Conservation (phyloP, 2,797 vertebrate genomes). For the Gallinago nigripennis region DNA sequence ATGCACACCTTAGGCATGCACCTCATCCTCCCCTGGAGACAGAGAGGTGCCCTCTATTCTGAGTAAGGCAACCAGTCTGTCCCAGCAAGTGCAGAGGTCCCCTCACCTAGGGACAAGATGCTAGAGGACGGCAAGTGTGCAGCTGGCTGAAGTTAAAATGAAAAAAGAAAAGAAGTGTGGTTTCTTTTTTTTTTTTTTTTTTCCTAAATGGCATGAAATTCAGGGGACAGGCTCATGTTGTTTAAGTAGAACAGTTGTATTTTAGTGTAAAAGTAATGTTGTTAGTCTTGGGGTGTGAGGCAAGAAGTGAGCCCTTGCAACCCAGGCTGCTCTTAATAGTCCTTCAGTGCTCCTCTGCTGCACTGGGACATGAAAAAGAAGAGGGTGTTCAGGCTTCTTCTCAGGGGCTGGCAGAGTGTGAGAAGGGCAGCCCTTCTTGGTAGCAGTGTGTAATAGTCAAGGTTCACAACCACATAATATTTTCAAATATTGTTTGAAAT, state of each 20-base stretch:
- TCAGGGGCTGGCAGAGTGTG: background rate
- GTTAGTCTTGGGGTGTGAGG: background rate
- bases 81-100: background rate
- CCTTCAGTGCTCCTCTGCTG: background rate
- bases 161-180: background rate
- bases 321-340: background rate
- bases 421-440: background rate
- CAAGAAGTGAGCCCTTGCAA: background rate
- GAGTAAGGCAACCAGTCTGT: background rate
- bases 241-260: background rate
- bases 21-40: background rate
- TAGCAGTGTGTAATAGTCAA: background rate
- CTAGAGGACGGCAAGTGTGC: background rate
- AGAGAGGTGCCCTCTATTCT: background rate
- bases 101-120: fast-evolving
- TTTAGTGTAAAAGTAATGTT: background rate
- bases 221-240: background rate
- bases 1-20: background rate
- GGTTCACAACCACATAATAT: slow-evolving; percentile 17
- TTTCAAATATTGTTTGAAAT: slow-evolving; percentile 43
- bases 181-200: background rate
- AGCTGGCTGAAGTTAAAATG: background rate
- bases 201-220: background rate
- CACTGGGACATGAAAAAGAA: background rate
- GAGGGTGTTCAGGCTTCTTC: background rate